A percentile compares a stretch with the other conserved stretches of the same genome.
Evolutionary conservation across 2,113 vertebrate species (phyloP).

Genomic region (Ardeotis arabs): DNA sequence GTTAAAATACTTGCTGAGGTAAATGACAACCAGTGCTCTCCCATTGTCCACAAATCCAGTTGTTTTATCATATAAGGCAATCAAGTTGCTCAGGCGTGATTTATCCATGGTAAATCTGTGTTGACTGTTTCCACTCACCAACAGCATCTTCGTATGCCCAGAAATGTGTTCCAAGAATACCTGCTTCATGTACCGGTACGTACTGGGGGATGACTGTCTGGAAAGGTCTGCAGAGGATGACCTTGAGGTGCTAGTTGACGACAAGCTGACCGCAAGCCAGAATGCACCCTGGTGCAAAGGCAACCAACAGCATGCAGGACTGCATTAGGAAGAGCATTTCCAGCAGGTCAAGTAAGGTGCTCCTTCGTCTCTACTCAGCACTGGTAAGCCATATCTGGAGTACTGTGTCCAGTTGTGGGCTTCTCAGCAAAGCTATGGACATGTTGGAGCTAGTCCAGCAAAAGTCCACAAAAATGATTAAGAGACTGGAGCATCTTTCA

Average conservation of each 20-base stretch:
- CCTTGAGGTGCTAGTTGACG: not conserved
- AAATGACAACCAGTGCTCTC: not conserved
- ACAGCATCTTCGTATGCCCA: not conserved
- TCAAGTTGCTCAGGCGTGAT: not conserved
- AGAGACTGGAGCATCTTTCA: not conserved
- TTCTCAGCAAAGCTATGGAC: not conserved
- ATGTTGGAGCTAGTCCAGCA: not conserved
- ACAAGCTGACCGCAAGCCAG: not conserved
- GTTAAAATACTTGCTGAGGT: not conserved
- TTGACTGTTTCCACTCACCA: not conserved
- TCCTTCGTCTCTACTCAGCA: not conserved
- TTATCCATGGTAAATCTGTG: not conserved
- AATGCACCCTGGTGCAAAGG: not conserved
- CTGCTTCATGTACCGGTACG: not conserved
- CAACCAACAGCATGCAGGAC: no score
- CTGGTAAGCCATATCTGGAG: not conserved
- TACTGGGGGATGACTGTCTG: not conserved
- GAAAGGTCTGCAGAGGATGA: not conserved
- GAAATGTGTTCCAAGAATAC: not conserved
- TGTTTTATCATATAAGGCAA: not conserved
- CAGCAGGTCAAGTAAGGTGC: not conserved
- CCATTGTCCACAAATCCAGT: not conserved
- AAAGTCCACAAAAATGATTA: not conserved
- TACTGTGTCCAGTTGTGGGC: not conserved
- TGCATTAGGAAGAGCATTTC: not conserved